phyloP scores from a whole-genome alignment of 2,888 invertebrate species.

The Chloroclystis v-ata region DNA sequence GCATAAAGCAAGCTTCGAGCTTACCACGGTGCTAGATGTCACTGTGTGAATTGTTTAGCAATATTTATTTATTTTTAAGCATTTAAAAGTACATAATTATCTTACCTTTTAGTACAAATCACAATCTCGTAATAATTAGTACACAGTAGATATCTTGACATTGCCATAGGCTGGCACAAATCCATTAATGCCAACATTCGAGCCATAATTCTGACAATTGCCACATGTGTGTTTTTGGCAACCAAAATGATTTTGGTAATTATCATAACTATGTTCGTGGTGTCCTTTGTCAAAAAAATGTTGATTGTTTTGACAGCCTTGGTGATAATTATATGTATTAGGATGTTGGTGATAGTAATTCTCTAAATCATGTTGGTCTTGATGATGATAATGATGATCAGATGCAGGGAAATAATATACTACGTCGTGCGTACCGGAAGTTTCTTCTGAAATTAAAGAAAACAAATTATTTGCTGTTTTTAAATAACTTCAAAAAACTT shows the following conservation, averaged over 20 bases:
- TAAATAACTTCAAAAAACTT: no score
- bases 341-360: neutral
- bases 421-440: no score
- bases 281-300: neutral
- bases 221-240: no score
- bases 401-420: neutral
- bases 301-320: neutral
- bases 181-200: conserved; percentile 10
- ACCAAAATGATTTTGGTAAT: neutral
- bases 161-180: conserved; percentile 21
- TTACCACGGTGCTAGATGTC: no score
- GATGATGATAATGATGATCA: neutral
- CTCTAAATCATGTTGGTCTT: neutral
- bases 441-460: no score
- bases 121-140: conserved; percentile 11
- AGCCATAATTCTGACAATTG: no score
- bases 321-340: neutral
- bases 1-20: no score
- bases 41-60: no score
- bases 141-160: conserved; percentile 23
- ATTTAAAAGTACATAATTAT: no score
- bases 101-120: neutral
- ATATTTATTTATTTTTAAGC: no score
- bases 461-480: no score
- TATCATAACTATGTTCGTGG: neutral